Evolutionary conservation across 2,888 invertebrate genomes (phyloP), one percentile per base, ranked within the genome.

Genomic region (Harpalus rufipes): DNA sequence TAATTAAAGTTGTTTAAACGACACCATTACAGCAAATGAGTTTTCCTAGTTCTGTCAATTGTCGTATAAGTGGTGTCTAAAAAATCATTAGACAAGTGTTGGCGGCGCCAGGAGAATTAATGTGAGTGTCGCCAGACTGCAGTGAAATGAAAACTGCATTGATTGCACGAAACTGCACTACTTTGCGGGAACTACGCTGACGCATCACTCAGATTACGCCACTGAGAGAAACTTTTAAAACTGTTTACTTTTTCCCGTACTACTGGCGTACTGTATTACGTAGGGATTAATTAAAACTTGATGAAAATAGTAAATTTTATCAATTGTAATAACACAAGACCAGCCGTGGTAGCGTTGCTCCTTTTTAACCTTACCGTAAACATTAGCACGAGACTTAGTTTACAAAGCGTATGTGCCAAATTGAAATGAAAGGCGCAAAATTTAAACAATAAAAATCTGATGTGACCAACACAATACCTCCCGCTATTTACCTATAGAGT

Each of bases 81-180:
- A 74, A 74, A 74, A 74, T 74, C 72, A 74, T 74, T 74, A 74
- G 41, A 44, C 16, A 44, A 41, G 72, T 74, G 18, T 74, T 18
- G 72, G 16, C 41, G 72, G 72, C 72, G 72, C 72, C 72, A 18
- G 72, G 41, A 74, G 72, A 74, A 74, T 74, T 16, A 74, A 44
- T 44, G 72, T 44, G 41, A 74, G 63, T 44, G 72, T 18, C 72
- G 72, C 44, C 44, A 12, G 72, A 18, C 72, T 74, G 68, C 68
- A 59, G 59, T 16, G 44, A 51, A 51, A 51, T 51, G 44, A 8
- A 12, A 51, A 51, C 44, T 51, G 44, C 44, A 51, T 51, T 51
- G 44, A 51, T 51, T 51, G 44, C 44, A 3, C 44, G 10, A 51
- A 51, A 51, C 44, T 51, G 44, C 44, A 51, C 44, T 51, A 51